Conservation (phyloP, 30 jellyfish, hydroid and myxozoan species). For the Mastigias papua region DNA sequence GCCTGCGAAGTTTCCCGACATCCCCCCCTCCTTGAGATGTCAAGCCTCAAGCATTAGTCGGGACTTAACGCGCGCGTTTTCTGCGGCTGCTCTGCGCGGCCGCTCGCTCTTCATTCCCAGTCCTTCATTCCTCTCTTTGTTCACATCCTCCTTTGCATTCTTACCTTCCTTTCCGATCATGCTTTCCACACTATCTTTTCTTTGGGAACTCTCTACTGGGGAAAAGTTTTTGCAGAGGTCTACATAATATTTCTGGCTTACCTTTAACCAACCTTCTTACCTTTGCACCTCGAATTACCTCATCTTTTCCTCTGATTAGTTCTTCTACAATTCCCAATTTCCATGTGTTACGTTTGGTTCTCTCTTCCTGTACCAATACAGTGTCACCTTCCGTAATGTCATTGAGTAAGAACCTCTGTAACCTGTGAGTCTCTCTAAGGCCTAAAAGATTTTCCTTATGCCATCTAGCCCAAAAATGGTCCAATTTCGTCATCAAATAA, state of each 20-base stretch:
- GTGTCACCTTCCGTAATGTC: constrained; percentile 35
- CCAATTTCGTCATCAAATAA: constrained; percentile 17
- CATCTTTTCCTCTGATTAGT: constrained; percentile 45
- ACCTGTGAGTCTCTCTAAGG: constrained; percentile 35
- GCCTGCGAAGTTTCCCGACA: constrained; percentile 23
- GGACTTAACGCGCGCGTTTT: constrained; percentile 61
- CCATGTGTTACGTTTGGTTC: constrained; percentile 46
- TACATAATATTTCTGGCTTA: constrained; percentile 25
- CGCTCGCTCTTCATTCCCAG: constrained; percentile 3
- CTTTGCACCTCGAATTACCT: constrained; percentile 65
- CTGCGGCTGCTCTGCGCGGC: constrained; percentile 71
- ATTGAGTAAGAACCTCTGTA: not conserved
- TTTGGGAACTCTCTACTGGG: constrained; percentile 29
- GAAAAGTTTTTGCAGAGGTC: constrained; percentile 44
- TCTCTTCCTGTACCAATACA: constrained; percentile 55
- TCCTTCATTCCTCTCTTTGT: not conserved
- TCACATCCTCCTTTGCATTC: not conserved
- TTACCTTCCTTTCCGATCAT: not conserved
- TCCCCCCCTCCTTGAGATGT: constrained; percentile 78
- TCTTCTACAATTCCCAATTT: constrained; percentile 57
- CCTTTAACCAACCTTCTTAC: constrained; percentile 52
- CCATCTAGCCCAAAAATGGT: constrained; percentile 55
- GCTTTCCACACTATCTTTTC: not conserved
- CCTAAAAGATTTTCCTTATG: constrained; percentile 38
- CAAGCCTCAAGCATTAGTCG: constrained; percentile 69